Conservation (phyloP, 2,113 vertebrate genomes). For the Sciurus niger region DNA sequence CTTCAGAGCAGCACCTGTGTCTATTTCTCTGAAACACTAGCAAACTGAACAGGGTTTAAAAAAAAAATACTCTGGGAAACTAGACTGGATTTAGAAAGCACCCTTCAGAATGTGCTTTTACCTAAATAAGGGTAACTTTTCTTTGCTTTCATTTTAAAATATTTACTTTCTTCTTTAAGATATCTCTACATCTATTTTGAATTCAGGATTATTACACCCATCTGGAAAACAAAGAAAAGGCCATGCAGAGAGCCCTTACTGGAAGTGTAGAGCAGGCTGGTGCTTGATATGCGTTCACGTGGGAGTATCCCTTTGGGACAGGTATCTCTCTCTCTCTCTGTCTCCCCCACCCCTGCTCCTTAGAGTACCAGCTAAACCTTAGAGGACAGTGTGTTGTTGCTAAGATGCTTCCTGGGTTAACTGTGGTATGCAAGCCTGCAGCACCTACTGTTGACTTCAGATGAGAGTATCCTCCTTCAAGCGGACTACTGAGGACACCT, state of each 20-base stretch:
- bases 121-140: constrained; percentile 5
- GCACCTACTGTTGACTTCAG: constrained; percentile 44
- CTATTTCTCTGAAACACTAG: neutral
- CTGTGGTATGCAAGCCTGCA: neutral
- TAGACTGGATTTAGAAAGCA: neutral
- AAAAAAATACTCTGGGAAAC: neutral
- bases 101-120: neutral
- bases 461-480: constrained; percentile 34
- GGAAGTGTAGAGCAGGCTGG: neutral
- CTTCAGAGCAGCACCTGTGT: neutral
- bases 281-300: neutral
- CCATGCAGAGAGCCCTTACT: fast-evolving
- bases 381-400: neutral
- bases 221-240: constrained; percentile 8
- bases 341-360: no score
- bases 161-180: constrained; percentile 52
- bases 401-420: neutral
- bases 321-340: neutral
- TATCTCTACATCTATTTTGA: neutral
- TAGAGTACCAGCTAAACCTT: neutral
- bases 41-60: neutral
- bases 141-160: constrained; percentile 48
- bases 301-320: neutral
- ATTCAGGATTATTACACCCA: neutral
- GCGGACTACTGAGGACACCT: neutral